These are phyloP conservation scores for Ataeniobius toweri DNA, from an alignment of 2,797 vertebrate genomes.

Conservation along the genomic window DNA sequence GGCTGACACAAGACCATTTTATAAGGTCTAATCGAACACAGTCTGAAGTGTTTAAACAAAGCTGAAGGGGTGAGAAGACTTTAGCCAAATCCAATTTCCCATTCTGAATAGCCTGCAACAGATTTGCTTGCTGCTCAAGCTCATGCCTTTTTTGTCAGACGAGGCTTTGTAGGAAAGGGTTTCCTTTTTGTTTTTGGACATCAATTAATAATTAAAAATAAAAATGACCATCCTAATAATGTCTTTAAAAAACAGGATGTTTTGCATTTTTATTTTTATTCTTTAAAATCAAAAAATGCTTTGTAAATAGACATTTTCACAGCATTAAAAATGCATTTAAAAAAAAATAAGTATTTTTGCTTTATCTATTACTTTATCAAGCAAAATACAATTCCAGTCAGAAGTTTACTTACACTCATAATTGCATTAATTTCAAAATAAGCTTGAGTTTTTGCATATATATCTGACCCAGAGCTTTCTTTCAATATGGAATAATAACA, in stretches of 20 bases:
- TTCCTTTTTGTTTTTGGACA: constrained; percentile 20
- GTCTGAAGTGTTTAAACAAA: constrained; percentile 39
- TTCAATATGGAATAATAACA: too few species aligned
- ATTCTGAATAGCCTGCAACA: constrained; percentile 42
- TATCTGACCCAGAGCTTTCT: too few species aligned
- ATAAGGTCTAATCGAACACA: constrained; percentile 44
- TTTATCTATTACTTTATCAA: too few species aligned
- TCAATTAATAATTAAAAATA: not conserved
- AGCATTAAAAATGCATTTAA: too few species aligned
- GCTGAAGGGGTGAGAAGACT: constrained; percentile 52
- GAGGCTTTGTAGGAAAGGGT: constrained; percentile 13
- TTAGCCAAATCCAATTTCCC: constrained; percentile 57
- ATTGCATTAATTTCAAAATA: too few species aligned
- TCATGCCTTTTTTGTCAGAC: constrained; percentile 53
- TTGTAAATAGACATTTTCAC: too few species aligned
- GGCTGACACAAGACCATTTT: constrained; percentile 33
- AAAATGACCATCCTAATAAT: not conserved
- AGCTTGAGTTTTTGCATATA: too few species aligned
- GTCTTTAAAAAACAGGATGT: not conserved
- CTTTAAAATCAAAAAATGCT: not conserved
- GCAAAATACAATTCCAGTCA: too few species aligned
- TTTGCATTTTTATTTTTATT: not conserved
- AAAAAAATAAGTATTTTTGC: too few species aligned
- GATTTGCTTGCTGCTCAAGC: constrained; percentile 41
- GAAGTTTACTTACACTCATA: too few species aligned